Percentiles rank a stretch among this genome's conserved stretches.
Conservation (phyloP, 2,888 invertebrate species). For the Dicycla oo region DNA sequence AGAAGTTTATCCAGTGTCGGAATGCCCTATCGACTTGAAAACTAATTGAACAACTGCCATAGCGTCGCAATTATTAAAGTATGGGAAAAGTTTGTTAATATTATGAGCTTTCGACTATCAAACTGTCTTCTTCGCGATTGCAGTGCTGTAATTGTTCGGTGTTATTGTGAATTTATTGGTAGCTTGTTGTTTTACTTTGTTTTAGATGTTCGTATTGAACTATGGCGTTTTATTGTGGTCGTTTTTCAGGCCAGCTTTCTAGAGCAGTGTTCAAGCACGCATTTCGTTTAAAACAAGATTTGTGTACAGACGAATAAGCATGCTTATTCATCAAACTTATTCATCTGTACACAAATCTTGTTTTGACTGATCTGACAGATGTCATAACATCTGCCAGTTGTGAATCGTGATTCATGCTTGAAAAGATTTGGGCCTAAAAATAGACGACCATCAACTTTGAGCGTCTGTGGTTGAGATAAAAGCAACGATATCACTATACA, state of each 20-base stretch:
- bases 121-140: conserved; percentile 58
- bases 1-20: conserved; percentile 71
- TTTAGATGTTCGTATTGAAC: conserved; percentile 17
- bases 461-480: not conserved
- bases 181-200: conserved; percentile 22
- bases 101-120: conserved; percentile 59
- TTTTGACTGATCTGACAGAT: too few relatives aligned
- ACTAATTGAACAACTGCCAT: conserved; percentile 78
- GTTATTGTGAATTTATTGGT: conserved; percentile 45
- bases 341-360: too few relatives aligned
- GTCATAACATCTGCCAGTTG: not conserved
- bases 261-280: not conserved
- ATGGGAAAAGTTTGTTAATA: conserved; percentile 68
- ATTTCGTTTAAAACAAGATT: not conserved
- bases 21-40: conserved; percentile 66
- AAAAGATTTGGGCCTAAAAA: not conserved
- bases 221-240: not conserved
- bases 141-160: conserved; percentile 43
- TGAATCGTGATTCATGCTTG: not conserved
- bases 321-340: too few relatives aligned
- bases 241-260: not conserved
- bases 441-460: not conserved
- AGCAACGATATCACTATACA: not conserved
- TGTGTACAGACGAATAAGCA: not conserved
- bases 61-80: conserved; percentile 68